A percentile compares a stretch with the other conserved stretches of the same genome.
phyloP scores from a whole-genome alignment of 2,888 invertebrate species.

The Drosophila koepferae region DNA sequence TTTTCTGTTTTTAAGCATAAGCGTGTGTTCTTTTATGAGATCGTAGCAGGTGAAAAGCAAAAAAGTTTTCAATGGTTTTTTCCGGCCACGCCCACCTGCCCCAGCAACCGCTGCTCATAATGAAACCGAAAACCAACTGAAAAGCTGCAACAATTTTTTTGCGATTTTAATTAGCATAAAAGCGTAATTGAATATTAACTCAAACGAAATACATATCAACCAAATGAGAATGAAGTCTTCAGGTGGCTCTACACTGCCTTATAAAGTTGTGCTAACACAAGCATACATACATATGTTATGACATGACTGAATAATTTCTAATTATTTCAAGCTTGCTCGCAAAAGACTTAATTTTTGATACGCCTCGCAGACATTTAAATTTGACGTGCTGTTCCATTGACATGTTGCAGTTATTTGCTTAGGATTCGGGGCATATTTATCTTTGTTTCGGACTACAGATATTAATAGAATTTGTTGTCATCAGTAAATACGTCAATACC shows the following conservation, averaged over 20 bases:
- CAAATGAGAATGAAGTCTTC: slow-evolving; percentile 16
- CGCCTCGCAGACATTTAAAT: slow-evolving; percentile 7
- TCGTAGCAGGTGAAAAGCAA: slow-evolving; percentile 20
- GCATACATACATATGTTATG: neutral
- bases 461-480: neutral
- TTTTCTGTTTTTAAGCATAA: neutral
- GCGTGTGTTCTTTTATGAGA: slow-evolving; percentile 14
- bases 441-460: neutral
- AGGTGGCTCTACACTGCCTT: slow-evolving; percentile 9
- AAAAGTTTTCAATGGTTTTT: slow-evolving; percentile 34
- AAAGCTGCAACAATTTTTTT: slow-evolving; percentile 56
- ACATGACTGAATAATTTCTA: slow-evolving; percentile 1
- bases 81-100: neutral
- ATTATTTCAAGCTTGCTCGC: neutral
- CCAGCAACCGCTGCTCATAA: neutral
- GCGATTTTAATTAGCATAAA: slow-evolving; percentile 77
- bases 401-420: slow-evolving; percentile 25
- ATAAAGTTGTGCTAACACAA: neutral
- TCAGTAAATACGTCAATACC: neutral
- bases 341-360: slow-evolving; percentile 4
- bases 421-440: slow-evolving; percentile 20
- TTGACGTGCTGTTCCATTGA: neutral
- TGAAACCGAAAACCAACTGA: slow-evolving; percentile 38
- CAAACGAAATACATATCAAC: slow-evolving; percentile 39
- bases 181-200: slow-evolving; percentile 76